Conservation (phyloP, 2,888 invertebrate genomes). For the Metacarcinus magister region DNA sequence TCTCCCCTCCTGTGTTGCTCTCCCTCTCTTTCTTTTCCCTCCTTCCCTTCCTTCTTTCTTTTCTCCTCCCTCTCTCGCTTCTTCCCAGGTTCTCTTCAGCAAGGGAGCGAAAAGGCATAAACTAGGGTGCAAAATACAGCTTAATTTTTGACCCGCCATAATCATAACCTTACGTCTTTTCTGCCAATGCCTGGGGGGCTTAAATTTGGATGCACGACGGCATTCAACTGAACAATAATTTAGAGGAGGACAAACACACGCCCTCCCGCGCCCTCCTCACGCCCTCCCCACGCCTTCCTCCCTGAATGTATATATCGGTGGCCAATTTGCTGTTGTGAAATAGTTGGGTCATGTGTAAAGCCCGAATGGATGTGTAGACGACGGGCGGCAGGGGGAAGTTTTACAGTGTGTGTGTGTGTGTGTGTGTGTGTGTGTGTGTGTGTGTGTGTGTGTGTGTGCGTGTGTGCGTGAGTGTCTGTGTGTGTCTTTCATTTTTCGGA, state of each 20-base stretch:
- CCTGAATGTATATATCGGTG: conserved; percentile 19
- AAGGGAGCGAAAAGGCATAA: neutral
- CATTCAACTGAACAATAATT: neutral
- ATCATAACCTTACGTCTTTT: conserved; percentile 20
- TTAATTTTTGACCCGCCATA: neutral
- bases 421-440: conserved; percentile 28
- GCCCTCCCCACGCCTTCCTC: neutral
- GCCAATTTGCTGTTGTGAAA: conserved; percentile 43
- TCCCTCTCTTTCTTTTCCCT: neutral
- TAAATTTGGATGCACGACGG: conserved; percentile 16
- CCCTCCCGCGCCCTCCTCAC: neutral
- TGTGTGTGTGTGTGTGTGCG: conserved; percentile 27
- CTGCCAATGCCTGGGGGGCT: conserved; percentile 7
- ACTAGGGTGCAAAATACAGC: neutral
- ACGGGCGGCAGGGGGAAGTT: neutral
- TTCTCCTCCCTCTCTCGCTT: neutral
- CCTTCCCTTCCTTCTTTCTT: neutral
- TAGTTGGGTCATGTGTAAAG: conserved; percentile 44
- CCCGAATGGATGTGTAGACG: conserved; percentile 17
- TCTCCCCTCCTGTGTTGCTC: neutral
- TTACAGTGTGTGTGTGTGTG: neutral
- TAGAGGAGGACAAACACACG: conserved; percentile 16
- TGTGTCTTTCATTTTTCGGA: conserved; percentile 15
- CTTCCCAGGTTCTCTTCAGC: neutral
- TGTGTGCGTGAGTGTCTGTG: neutral